These are phyloP conservation scores for Podilymbus podiceps DNA, from an alignment of 2,113 vertebrate species.

Conservation along the genomic window DNA sequence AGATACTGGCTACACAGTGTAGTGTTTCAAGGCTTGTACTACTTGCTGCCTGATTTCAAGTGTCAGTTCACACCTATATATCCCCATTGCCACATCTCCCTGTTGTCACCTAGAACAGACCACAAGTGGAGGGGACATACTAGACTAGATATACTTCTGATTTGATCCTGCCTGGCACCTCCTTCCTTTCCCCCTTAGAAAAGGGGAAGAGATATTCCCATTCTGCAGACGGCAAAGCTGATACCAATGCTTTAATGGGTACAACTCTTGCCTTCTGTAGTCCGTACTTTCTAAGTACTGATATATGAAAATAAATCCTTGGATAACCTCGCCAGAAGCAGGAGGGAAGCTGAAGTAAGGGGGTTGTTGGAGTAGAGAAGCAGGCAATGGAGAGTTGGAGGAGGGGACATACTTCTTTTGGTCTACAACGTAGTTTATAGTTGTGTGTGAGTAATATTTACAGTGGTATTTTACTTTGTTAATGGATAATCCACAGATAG, in stretches of 20 bases:
- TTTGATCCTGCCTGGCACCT: not conserved
- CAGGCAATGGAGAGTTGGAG: not conserved
- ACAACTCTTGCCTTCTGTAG: not conserved
- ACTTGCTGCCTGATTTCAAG: not conserved
- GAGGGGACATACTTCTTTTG: not conserved
- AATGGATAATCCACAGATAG: not conserved
- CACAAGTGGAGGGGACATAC: not conserved
- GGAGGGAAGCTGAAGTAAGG: not conserved
- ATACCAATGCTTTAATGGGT: rapidly evolving
- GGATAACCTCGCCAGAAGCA: not conserved
- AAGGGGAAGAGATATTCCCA: not conserved
- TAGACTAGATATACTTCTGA: not conserved
- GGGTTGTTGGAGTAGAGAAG: not conserved
- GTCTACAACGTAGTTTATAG: not conserved
- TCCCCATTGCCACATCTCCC: too few relatives aligned
- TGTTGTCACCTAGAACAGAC: not conserved
- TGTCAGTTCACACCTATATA: not conserved
- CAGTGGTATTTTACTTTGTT: not conserved
- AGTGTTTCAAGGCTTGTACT: not conserved
- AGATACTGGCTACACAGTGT: rapidly evolving
- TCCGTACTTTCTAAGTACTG: not conserved
- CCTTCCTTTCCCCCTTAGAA: not conserved
- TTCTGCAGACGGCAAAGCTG: not conserved
- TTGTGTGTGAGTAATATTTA: not conserved
- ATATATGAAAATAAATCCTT: not conserved